A percentile compares a stretch with the other conserved stretches of the same genome.
These are phyloP conservation scores for Drosophila punjabiensis DNA, from an alignment of 1,140 invertebrate genomes.

Conservation along the genomic window DNA sequence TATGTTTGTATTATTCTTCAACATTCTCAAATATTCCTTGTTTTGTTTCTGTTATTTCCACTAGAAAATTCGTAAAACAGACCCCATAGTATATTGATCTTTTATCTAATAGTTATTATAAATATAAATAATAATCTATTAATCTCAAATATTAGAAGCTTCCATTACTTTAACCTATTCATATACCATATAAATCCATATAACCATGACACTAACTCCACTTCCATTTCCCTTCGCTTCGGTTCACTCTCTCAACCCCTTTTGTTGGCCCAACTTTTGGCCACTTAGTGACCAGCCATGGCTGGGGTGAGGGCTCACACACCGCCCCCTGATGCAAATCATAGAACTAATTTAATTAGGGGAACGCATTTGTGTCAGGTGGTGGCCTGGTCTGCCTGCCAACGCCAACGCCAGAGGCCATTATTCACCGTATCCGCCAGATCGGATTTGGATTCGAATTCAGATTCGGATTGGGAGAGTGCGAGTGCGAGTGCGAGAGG, in stretches of 20 bases:
- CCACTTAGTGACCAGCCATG: not conserved
- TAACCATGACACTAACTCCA: not conserved
- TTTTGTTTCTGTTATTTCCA: not conserved
- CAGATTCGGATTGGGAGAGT: not conserved
- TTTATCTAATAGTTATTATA: too few relatives aligned
- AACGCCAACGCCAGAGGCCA: constrained; percentile 26
- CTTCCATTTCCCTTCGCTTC: not conserved
- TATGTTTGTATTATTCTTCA: too few relatives aligned
- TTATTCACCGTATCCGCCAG: constrained; percentile 44
- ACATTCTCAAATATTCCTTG: not conserved
- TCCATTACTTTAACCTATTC: not conserved
- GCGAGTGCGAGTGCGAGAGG: not conserved
- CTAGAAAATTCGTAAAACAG: not conserved
- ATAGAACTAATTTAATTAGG: constrained; percentile 55
- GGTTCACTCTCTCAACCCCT: not conserved
- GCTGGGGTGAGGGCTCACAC: not conserved
- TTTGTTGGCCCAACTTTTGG: not conserved
- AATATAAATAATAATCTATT: not conserved
- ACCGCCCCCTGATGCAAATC: constrained; percentile 21
- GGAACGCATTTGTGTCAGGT: constrained; percentile 49
- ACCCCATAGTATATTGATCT: not conserved
- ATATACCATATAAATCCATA: not conserved
- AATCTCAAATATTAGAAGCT: not conserved
- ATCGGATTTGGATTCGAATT: constrained; percentile 13
- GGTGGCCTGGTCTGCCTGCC: constrained; percentile 34